phyloP scores from a whole-genome alignment of 1,140 invertebrate genomes.

The Potamilus streckersoni region DNA sequence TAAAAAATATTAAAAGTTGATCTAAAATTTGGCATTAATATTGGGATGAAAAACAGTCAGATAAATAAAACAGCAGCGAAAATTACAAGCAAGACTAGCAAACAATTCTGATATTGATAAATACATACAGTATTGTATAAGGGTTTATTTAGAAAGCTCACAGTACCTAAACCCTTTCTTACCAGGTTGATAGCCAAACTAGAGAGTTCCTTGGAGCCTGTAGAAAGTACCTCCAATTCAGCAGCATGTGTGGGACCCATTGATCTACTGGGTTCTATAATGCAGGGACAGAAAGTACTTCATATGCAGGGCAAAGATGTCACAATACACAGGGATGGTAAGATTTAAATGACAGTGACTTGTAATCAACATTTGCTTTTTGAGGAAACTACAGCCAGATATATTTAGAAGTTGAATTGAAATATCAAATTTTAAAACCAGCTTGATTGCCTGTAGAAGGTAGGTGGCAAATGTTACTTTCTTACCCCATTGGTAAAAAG shows the following conservation, averaged over 20 bases:
- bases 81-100: no score
- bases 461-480: no score
- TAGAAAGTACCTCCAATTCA: background rate
- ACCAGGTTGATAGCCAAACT: background rate
- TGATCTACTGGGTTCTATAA: slow-evolving; percentile 80
- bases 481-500: no score
- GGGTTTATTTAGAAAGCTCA: background rate
- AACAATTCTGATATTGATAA: background rate
- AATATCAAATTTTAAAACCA: no score
- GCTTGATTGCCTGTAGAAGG: no score
- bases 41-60: no score
- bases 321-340: slow-evolving; percentile 75
- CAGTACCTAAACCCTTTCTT: background rate
- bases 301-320: slow-evolving; percentile 76
- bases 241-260: slow-evolving; percentile 18
- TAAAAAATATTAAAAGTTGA: no score
- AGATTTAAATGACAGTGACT: background rate
- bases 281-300: slow-evolving; percentile 80
- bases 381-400: no score
- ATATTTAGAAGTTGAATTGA: no score
- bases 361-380: no score
- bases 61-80: no score
- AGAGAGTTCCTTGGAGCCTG: background rate
- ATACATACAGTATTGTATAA: background rate
- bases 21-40: no score